Conservation (phyloP, 2,113 vertebrate species). For the Neolamprologus longior region DNA sequence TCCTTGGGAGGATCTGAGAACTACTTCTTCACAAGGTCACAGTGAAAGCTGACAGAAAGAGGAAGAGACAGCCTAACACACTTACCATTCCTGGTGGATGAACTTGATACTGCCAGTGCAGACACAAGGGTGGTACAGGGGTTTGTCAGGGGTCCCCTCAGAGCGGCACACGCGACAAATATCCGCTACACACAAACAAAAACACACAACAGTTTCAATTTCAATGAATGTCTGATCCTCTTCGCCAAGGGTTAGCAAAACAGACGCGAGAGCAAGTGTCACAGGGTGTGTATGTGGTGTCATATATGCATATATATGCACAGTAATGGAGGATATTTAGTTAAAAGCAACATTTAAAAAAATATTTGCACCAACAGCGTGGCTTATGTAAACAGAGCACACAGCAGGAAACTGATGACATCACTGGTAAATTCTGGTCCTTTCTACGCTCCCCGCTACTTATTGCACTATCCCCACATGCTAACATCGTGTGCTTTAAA, state of each 20-base stretch:
- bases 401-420: neutral
- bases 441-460: neutral
- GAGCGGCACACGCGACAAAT: constrained; percentile 98
- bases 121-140: constrained; percentile 96
- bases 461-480: neutral
- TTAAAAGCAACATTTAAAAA: neutral
- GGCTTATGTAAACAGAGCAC: neutral
- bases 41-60: neutral
- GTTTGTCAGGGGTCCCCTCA: constrained; percentile 95
- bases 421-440: neutral
- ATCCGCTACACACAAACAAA: constrained; percentile 69
- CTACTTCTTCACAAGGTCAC: neutral
- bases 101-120: constrained; percentile 99
- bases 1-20: neutral
- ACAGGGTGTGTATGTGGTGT: neutral
- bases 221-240: neutral
- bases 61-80: neutral
- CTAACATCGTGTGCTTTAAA: neutral
- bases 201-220: neutral
- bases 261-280: neutral
- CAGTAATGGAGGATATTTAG: neutral
- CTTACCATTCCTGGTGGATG: constrained; percentile 99
- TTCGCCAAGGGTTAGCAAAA: neutral
- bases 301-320: neutral
- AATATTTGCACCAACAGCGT: neutral